These are phyloP conservation scores for Saiga tatarica DNA, from an alignment of 2,113 vertebrate species.

Conservation along the genomic window DNA sequence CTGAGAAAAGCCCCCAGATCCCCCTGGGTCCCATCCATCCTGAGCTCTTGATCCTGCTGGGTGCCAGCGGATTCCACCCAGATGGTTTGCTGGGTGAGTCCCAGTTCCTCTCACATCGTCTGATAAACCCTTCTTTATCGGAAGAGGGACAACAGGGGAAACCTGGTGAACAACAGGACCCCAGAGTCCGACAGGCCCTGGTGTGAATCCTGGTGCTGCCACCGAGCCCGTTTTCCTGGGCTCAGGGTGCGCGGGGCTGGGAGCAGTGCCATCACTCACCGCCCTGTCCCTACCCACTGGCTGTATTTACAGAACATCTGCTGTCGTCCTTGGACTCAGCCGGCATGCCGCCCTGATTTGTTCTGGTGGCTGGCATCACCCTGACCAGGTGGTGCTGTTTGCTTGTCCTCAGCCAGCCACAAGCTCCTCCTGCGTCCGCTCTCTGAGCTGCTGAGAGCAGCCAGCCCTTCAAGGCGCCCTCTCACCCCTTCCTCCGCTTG, in stretches of 20 bases:
- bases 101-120: background rate
- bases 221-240: background rate
- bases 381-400: background rate
- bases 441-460: rapidly evolving
- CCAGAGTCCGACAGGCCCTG: rapidly evolving
- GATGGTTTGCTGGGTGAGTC: background rate
- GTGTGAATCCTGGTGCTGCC: background rate
- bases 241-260: rapidly evolving
- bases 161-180: background rate
- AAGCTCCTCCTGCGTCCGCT: background rate
- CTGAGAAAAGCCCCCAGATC: background rate
- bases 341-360: background rate
- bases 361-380: background rate
- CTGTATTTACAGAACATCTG: background rate
- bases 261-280: rapidly evolving
- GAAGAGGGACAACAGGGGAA: background rate
- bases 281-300: rapidly evolving
- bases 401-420: background rate
- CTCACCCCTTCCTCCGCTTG: background rate
- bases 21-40: background rate
- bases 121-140: background rate
- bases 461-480: background rate
- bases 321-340: background rate
- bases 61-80: background rate
- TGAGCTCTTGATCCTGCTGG: background rate